Conservation (phyloP, 2,888 invertebrate species). For the Sabatieria punctata region DNA sequence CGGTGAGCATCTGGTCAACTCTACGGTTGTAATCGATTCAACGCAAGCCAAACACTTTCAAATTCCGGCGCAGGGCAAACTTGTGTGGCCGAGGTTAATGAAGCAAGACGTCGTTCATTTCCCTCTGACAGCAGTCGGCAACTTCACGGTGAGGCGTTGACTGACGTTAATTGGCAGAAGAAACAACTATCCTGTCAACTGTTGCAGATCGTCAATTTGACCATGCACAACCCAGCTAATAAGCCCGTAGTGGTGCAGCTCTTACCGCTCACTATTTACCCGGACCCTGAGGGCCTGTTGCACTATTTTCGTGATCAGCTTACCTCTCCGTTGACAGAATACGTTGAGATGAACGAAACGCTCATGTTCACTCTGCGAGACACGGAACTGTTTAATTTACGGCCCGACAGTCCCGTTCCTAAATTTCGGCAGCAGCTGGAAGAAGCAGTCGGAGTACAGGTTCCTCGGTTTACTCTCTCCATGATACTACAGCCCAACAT, state of each 20-base stretch:
- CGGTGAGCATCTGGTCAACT: constrained; percentile 41
- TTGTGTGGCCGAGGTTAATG: constrained; percentile 48
- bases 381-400: constrained; percentile 27
- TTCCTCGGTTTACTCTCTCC: constrained; percentile 41
- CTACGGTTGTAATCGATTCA: constrained; percentile 58
- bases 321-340: constrained; percentile 12
- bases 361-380: constrained; percentile 37
- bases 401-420: constrained; percentile 31
- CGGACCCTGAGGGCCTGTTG: constrained; percentile 43
- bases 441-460: constrained; percentile 25
- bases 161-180: too few relatives aligned
- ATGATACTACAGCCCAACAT: constrained; percentile 45
- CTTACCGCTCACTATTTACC: constrained; percentile 52
- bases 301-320: constrained; percentile 27
- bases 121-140: constrained; percentile 56
- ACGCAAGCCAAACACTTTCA: constrained; percentile 48
- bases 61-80: constrained; percentile 48
- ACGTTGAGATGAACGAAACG: constrained; percentile 35
- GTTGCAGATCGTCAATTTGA: constrained; percentile 48
- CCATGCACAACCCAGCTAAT: constrained; percentile 54
- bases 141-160: constrained; percentile 44
- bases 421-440: constrained; percentile 34
- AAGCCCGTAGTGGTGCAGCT: constrained; percentile 52
- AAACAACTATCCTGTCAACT: too few relatives aligned
- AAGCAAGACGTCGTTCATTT: constrained; percentile 42